phyloP scores from a whole-genome alignment of 2,797 vertebrate genomes.

The Halcyon leucocephala region DNA sequence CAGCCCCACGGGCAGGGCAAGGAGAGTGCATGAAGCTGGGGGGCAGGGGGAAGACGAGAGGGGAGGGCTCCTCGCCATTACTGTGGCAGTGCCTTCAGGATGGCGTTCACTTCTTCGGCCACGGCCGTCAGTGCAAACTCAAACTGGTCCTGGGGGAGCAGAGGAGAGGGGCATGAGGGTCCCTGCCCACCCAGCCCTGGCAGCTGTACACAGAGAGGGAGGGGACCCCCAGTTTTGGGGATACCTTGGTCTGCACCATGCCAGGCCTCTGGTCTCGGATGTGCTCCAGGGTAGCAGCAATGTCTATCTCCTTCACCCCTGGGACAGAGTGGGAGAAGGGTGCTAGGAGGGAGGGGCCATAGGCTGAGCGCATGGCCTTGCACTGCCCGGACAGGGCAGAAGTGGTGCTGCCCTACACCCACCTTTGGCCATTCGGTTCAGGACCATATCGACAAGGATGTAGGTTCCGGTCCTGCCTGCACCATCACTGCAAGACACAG shows the following conservation, averaged over 20 bases:
- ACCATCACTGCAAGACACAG: slow-evolving; percentile 85
- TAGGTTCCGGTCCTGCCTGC: slow-evolving; percentile 93
- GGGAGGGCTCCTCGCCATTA: slow-evolving; percentile 68
- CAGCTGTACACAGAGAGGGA: not conserved
- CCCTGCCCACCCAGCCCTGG: fast-evolving
- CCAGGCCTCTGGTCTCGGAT: slow-evolving; percentile 94
- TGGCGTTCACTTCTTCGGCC: slow-evolving; percentile 97
- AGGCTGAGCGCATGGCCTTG: fast-evolving
- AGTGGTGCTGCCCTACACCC: not conserved
- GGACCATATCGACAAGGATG: slow-evolving; percentile 96
- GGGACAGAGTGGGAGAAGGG: not conserved
- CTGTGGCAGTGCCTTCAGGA: slow-evolving; percentile 95
- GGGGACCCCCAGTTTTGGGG: not conserved
- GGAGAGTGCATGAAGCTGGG: not conserved
- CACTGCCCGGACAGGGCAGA: fast-evolving
- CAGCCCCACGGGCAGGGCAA: not conserved
- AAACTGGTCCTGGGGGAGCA: slow-evolving; percentile 90
- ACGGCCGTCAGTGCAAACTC: slow-evolving; percentile 96
- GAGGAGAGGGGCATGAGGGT: not conserved
- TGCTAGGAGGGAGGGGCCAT: not conserved
- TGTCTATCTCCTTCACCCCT: slow-evolving; percentile 99
- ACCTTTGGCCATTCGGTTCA: slow-evolving; percentile 99
- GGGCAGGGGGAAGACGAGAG: not conserved
- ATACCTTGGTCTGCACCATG: slow-evolving; percentile 95
- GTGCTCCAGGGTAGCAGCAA: slow-evolving; percentile 94